A percentile compares a stretch with the other conserved stretches of the same genome.
Evolutionary conservation across 2,113 vertebrate genomes (phyloP).

Genomic region (Oncorhynchus gorbuscha): DNA sequence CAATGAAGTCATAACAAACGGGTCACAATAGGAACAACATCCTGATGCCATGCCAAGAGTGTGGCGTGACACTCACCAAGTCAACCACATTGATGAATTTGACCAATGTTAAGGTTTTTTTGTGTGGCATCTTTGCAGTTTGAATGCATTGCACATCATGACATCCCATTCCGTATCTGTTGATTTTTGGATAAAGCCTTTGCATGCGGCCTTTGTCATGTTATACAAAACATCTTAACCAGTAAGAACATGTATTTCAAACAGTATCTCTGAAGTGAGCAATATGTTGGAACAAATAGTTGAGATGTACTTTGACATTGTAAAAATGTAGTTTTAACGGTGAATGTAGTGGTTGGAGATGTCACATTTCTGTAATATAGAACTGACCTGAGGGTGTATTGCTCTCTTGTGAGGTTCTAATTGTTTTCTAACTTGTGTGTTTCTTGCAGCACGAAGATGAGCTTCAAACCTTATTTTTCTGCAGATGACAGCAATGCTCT

Average conservation of each 20-base stretch:
- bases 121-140: background rate
- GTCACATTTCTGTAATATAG: slow-evolving; percentile 35
- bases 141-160: background rate
- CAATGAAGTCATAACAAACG: background rate
- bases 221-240: slow-evolving; percentile 11
- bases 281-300: slow-evolving; percentile 12
- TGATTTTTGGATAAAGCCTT: slow-evolving; percentile 10
- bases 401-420: slow-evolving; percentile 31
- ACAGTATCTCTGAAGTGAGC: slow-evolving; percentile 14
- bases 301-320: slow-evolving; percentile 30
- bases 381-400: slow-evolving; percentile 27
- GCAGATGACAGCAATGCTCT: slow-evolving; percentile 36
- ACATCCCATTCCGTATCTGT: slow-evolving; percentile 9
- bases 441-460: slow-evolving; percentile 43
- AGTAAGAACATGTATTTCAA: background rate
- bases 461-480: slow-evolving; percentile 45
- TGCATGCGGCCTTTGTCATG: slow-evolving; percentile 48
- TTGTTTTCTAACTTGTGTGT: slow-evolving; percentile 47
- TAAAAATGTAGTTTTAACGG: slow-evolving; percentile 31
- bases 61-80: background rate
- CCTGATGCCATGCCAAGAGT: background rate
- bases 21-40: background rate
- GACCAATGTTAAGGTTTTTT: background rate
- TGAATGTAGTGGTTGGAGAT: slow-evolving; percentile 28
- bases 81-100: background rate